Conservation (phyloP, 2,113 vertebrate genomes). For the Eurystomus gularis region DNA sequence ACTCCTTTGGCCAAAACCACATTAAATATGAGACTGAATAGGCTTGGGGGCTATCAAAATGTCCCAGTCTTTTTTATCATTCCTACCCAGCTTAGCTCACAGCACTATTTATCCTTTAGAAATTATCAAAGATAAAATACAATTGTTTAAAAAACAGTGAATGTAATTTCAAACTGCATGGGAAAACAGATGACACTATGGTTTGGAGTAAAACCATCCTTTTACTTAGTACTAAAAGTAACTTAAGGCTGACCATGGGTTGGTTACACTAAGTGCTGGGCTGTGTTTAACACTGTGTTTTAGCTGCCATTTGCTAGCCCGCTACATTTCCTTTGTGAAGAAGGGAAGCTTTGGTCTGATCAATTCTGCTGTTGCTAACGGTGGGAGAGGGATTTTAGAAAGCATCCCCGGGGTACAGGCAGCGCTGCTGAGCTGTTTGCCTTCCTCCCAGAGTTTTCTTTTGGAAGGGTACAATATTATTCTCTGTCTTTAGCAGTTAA, state of each 20-base stretch:
- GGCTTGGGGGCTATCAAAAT: background rate
- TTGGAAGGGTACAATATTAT: background rate
- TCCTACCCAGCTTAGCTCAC: background rate
- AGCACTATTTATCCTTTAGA: background rate
- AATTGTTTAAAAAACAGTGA: background rate
- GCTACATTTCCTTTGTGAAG: background rate
- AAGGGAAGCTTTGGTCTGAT: background rate
- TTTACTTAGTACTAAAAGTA: background rate
- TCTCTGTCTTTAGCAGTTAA: conserved; percentile 1
- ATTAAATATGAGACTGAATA: background rate
- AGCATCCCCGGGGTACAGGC: background rate
- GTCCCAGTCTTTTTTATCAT: background rate
- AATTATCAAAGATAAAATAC: background rate
- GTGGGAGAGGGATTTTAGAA: background rate
- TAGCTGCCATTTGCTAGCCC: background rate
- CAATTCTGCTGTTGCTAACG: background rate
- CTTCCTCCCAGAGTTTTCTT: background rate
- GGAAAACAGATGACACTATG: background rate
- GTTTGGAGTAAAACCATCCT: background rate
- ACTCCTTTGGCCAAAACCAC: background rate
- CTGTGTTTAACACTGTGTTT: background rate
- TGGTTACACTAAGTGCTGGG: background rate
- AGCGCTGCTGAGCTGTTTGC: background rate
- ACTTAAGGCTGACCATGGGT: background rate
- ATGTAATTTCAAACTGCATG: background rate